Evolutionary conservation across 2,797 vertebrate species (phyloP), one percentile per base, ranked within the genome.

Genomic region (Gymnocypris eckloni): DNA sequence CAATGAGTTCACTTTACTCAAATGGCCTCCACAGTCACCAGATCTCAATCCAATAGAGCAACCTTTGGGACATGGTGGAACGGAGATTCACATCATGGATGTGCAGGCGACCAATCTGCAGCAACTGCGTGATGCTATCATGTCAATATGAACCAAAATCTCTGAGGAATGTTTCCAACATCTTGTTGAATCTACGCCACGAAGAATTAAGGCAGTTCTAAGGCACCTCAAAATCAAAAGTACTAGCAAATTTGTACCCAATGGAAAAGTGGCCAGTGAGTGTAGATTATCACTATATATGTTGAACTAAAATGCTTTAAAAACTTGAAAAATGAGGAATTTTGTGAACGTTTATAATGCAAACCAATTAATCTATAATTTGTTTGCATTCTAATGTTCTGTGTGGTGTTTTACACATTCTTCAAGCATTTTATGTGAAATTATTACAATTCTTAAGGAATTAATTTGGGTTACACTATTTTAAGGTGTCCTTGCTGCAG

Each of bases 41-140:
- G 82, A 81, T 83, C 73, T 89, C 75, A 82, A 83, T 87, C 71
- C 79, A 86, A 69, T 45, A 85, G 79, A 87, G 79, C 84, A 87
- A 10, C n/a, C n/a, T 83, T 86, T 87, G 81, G 45, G 83, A 88
- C 88, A 84, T 89, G 86, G 59, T 90, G 88, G 84, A 92, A 91
- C 4, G 76, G 86, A 93, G 85, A 90, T 88, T 90, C 1, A 0
- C 87, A 91, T 92, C 73, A 90, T 89, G 61, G 87, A 93, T 91
- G 89, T 92, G 88, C 88, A 92, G 87, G 91, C 64, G 81, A 93
- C 86, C 5, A 39, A 39, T 39, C 37, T 39, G 37, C 37, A 39
- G 37, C 37, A 92, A 91, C 87, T 91, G 83, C 0, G 13, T 91
- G 88, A 92, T 88, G 79, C 81, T 70, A 61, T 90, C 84, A 90